phyloP scores from a whole-genome alignment of 2,888 invertebrate species.

The Chymomyza amoena region DNA sequence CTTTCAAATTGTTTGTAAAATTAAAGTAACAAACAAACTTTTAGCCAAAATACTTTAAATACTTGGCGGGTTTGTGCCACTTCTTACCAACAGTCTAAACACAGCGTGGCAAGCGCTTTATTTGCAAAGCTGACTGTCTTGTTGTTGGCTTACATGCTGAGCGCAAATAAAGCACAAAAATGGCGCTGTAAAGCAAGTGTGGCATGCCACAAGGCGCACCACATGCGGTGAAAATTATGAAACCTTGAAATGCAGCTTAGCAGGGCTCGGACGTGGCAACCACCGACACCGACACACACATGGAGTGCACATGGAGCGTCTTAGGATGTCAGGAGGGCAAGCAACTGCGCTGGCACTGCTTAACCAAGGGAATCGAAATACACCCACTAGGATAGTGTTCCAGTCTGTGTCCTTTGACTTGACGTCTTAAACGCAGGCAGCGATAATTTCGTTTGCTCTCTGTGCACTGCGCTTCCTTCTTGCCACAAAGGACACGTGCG shows the following conservation, averaged over 20 bases:
- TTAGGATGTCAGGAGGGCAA: neutral
- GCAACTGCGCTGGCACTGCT: neutral
- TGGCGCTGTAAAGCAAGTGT: neutral
- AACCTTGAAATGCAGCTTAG: conserved; percentile 58
- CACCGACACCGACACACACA: neutral
- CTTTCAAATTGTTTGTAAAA: neutral
- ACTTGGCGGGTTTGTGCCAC: neutral
- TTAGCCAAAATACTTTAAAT: neutral
- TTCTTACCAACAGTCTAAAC: neutral
- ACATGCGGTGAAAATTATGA: conserved; percentile 65
- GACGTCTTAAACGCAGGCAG: conserved; percentile 26
- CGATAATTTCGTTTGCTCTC: conserved; percentile 34
- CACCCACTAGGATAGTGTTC: neutral
- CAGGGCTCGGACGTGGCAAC: neutral
- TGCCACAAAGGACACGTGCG: conserved; percentile 31
- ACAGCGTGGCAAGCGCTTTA: neutral
- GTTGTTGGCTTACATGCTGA: neutral
- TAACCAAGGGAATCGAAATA: neutral
- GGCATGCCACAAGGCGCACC: conserved; percentile 30
- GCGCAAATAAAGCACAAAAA: conserved; percentile 5
- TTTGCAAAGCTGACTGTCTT: neutral
- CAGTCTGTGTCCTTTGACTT: conserved; percentile 19
- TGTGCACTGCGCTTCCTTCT: conserved; percentile 4
- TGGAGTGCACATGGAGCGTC: neutral
- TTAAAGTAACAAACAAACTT: neutral